Evolutionary conservation across 1,140 invertebrate species (phyloP), one percentile per base, ranked within the genome.

Genomic region (Chrysomallon squamiferum): DNA sequence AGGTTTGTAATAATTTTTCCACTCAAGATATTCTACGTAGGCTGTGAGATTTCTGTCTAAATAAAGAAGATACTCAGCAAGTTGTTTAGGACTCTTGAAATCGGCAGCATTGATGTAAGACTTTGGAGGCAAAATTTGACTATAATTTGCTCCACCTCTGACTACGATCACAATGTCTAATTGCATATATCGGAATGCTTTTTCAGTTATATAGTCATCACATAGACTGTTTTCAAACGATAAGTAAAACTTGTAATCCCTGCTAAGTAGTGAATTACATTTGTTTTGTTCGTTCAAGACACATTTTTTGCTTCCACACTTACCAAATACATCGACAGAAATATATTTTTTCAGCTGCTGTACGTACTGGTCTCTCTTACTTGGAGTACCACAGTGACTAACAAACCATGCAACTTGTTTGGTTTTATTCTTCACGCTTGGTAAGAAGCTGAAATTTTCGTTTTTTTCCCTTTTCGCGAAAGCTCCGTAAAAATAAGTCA

Each of bases 171-270:
- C 49, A 18, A 66, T 32, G 41, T 66, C 25, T 20, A 18, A 15
- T 4, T 15, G 2, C 35, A 62, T 56, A 2, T 30, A 47, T 29
- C 59, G 33, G 81, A 94, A 98, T 81, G 97, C 95, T 82, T 98
- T 98, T 82, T 98, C 96, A 0, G 96, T 97, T 47, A 97, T 94
- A 82, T 98, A 98, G 84, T 98, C 95, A 57, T 54, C 15, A 18
- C 50, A 54, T 13, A 54, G 1, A 27, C 22, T 27, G 50, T 54
- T 54, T 54, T 54, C 50, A 27, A 54, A 54, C 4, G 50, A 54
- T 20, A 87, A 56, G 62, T 87, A 87, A 61, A 77, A 79, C 32
- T 73, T 71, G 52, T 80, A 78, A 4, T 62, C 47, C 1, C 59
- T 66, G 11, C 41, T 38, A 11, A 75, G 22, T 38, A 38, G 22